A percentile compares a stretch with the other conserved stretches of the same genome.
phyloP scores from a whole-genome alignment of 2,797 vertebrate genomes.

The Netta rufina region DNA sequence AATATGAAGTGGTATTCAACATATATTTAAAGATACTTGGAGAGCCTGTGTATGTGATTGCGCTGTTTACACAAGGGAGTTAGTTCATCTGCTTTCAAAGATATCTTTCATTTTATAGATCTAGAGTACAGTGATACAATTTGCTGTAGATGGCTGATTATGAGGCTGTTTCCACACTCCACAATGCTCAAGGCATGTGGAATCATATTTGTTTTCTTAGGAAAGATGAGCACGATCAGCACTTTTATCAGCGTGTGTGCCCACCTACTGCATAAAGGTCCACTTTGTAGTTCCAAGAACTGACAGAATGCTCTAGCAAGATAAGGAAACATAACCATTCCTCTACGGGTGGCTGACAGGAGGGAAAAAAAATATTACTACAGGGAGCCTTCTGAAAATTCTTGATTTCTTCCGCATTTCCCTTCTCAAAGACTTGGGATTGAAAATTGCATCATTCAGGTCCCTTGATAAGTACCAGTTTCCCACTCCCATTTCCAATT shows the following conservation, averaged over 20 bases:
- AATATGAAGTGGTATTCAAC: conserved; percentile 10
- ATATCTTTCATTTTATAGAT: conserved; percentile 3
- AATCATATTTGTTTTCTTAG: conserved; percentile 54
- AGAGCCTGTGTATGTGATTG: background rate
- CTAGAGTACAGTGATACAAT: background rate
- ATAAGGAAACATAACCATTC: conserved; percentile 47
- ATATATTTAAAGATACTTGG: background rate
- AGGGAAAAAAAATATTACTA: background rate
- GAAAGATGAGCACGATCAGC: background rate
- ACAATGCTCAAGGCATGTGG: background rate
- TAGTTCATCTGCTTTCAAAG: conserved; percentile 29
- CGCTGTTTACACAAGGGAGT: background rate
- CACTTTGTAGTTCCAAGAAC: conserved; percentile 56
- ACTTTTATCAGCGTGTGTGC: background rate
- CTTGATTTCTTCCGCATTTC: conserved; percentile 24
- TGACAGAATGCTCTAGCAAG: conserved; percentile 63
- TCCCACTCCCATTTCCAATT: background rate
- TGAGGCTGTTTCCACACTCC: conserved; percentile 18
- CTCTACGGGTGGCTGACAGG: conserved; percentile 30
- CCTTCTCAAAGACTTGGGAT: background rate
- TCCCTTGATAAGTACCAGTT: conserved; percentile 37
- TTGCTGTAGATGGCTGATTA: conserved; percentile 7
- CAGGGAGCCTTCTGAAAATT: conserved; percentile 48
- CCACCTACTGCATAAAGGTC: conserved; percentile 53
- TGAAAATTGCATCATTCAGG: background rate